A percentile compares a stretch with the other conserved stretches of the same genome.
Evolutionary conservation across 2,888 invertebrate species (phyloP).

Genomic region (Ypsolopha sequella): DNA sequence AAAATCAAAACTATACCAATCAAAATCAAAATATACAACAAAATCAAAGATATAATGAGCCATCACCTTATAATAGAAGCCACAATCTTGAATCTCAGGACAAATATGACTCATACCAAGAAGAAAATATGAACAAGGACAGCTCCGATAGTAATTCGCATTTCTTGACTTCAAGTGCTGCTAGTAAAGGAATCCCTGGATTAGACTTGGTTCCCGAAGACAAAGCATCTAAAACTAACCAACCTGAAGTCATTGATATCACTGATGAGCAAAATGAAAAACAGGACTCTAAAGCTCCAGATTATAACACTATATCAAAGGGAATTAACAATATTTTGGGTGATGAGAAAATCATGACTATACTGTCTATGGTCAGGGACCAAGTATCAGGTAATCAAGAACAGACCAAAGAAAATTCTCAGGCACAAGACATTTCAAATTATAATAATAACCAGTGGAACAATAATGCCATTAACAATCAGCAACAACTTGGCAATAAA

Average conservation of each 20-base stretch:
- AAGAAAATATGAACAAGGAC: constrained; percentile 11
- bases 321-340: constrained; percentile 74
- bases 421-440: not conserved
- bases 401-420: not conserved
- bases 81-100: constrained; percentile 29
- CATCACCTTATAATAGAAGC: constrained; percentile 20
- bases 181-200: constrained; percentile 76
- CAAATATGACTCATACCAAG: constrained; percentile 22
- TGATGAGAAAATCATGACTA: constrained; percentile 73
- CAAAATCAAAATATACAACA: constrained; percentile 3
- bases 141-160: constrained; percentile 19
- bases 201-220: constrained; percentile 75
- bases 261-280: constrained; percentile 21
- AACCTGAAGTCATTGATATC: constrained; percentile 43
- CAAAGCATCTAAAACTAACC: constrained; percentile 16
- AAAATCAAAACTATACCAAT: constrained; percentile 9
- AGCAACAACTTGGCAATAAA: constrained; percentile 17
- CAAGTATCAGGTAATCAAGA: constrained; percentile 1
- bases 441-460: not conserved
- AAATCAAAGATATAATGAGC: constrained; percentile 7
- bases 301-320: constrained; percentile 72
- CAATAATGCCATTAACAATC: constrained; percentile 12
- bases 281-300: constrained; percentile 28
- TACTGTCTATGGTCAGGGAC: constrained; percentile 55
- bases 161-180: constrained; percentile 37